Conservation (phyloP, 2,888 invertebrate genomes). For the Phaonia tiefii region DNA sequence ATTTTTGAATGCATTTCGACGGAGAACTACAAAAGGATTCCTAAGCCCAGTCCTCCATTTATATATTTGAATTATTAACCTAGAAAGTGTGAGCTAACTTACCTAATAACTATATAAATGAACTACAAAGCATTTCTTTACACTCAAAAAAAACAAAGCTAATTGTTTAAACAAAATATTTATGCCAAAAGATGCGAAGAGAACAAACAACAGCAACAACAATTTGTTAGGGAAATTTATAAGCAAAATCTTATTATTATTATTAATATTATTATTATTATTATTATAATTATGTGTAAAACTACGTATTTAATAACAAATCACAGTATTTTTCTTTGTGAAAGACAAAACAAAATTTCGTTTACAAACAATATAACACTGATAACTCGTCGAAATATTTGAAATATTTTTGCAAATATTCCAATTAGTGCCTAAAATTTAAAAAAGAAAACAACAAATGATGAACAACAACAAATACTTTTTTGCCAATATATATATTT, state of each 20-base stretch:
- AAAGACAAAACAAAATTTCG: too few relatives aligned
- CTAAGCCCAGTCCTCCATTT: slow-evolving; percentile 1
- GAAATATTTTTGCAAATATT: slow-evolving; percentile 52
- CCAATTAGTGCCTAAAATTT: slow-evolving; percentile 62
- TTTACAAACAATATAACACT: slow-evolving; percentile 1
- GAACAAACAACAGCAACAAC: slow-evolving; percentile 16
- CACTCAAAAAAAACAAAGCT: slow-evolving; percentile 6
- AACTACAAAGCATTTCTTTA: slow-evolving; percentile 54
- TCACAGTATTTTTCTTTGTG: too few relatives aligned
- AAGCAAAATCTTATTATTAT: too few relatives aligned
- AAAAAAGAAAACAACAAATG: neutral
- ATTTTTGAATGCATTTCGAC: slow-evolving; percentile 13
- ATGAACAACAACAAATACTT: slow-evolving; percentile 46
- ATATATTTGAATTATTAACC: neutral
- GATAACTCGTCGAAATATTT: slow-evolving; percentile 28
- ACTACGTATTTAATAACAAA: too few relatives aligned
- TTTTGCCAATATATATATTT: slow-evolving; percentile 57
- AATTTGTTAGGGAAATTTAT: slow-evolving; percentile 50
- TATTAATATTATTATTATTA: too few relatives aligned
- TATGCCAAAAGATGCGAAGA: slow-evolving; percentile 40
- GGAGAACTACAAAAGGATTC: slow-evolving; percentile 14
- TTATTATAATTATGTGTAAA: slow-evolving; percentile 32
- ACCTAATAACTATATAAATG: too few relatives aligned
- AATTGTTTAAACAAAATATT: too few relatives aligned
- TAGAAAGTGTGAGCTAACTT: slow-evolving; percentile 40